A percentile compares a stretch with the other conserved stretches of the same genome.
phyloP scores from a whole-genome alignment of 2,888 invertebrate species.

The Amphipoea oculea region DNA sequence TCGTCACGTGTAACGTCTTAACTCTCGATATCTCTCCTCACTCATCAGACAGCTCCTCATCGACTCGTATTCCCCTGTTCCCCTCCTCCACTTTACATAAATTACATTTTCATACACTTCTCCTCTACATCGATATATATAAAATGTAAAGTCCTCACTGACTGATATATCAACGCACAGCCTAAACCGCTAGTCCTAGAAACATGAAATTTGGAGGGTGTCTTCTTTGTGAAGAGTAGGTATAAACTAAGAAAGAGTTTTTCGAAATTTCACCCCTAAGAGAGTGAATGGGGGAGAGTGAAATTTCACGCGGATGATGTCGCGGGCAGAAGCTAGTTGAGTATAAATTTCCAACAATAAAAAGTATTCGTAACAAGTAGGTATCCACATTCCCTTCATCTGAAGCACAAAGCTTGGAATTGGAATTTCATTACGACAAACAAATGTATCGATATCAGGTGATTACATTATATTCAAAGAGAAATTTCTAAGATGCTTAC shows the following conservation, averaged over 20 bases:
- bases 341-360: constrained; percentile 49
- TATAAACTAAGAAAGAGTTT: too few species aligned
- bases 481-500: constrained; percentile 65
- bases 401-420: constrained; percentile 53
- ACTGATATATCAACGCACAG: too few species aligned
- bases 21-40: constrained; percentile 13
- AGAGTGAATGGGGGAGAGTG: too few species aligned
- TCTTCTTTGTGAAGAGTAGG: too few species aligned
- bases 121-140: constrained; percentile 6
- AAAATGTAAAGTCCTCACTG: too few species aligned
- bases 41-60: constrained; percentile 33
- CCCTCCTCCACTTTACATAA: constrained; percentile 49
- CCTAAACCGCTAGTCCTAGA: too few species aligned
- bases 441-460: constrained; percentile 58
- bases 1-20: constrained; percentile 3
- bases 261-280: too few species aligned
- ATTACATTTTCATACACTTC: constrained; percentile 42
- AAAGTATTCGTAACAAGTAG: constrained; percentile 51
- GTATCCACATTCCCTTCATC: constrained; percentile 32
- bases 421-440: constrained; percentile 63
- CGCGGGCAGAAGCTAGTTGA: background rate
- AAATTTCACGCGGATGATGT: too few species aligned
- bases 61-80: constrained; percentile 13
- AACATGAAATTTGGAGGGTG: too few species aligned
- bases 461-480: constrained; percentile 58